These are phyloP conservation scores for Polyommatus icarus DNA, from an alignment of 2,888 invertebrate species.

Conservation along the genomic window DNA sequence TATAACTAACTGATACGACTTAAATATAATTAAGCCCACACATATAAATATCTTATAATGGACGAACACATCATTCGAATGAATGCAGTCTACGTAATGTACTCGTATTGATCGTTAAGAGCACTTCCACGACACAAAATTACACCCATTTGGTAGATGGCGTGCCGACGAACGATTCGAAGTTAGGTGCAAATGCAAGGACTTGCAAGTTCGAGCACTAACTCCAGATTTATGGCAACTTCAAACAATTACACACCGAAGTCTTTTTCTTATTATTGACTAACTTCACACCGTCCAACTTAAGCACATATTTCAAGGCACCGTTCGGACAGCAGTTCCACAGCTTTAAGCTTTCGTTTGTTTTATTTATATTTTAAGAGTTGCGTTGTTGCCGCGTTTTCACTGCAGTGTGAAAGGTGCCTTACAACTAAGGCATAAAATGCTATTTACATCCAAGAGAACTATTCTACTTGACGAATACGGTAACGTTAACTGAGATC, in stretches of 20 bases:
- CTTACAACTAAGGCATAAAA: constrained; percentile 27
- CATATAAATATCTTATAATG: constrained; percentile 73
- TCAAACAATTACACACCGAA: not conserved
- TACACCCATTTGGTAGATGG: constrained; percentile 52
- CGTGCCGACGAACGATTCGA: not conserved
- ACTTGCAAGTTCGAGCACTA: not conserved
- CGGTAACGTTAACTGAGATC: constrained; percentile 63
- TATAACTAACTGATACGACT: constrained; percentile 35
- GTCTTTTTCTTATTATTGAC: constrained; percentile 6
- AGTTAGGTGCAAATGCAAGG: not conserved
- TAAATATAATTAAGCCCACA: constrained; percentile 39
- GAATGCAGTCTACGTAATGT: constrained; percentile 77
- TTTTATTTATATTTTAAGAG: not conserved
- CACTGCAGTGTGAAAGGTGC: constrained; percentile 14
- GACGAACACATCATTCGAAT: constrained; percentile 79
- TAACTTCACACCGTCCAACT: constrained; percentile 21
- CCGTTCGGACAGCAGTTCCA: constrained; percentile 9
- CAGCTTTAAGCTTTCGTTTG: not conserved
- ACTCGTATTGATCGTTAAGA: constrained; percentile 73
- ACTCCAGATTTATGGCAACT: not conserved
- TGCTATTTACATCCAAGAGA: constrained; percentile 30
- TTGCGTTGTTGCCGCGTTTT: not conserved
- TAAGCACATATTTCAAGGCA: constrained; percentile 14
- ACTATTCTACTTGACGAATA: constrained; percentile 29
- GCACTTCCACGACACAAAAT: constrained; percentile 57